Base-by-base conservation (phyloP, 2,888 invertebrate species). In the Torymus tubicola region DNA sequence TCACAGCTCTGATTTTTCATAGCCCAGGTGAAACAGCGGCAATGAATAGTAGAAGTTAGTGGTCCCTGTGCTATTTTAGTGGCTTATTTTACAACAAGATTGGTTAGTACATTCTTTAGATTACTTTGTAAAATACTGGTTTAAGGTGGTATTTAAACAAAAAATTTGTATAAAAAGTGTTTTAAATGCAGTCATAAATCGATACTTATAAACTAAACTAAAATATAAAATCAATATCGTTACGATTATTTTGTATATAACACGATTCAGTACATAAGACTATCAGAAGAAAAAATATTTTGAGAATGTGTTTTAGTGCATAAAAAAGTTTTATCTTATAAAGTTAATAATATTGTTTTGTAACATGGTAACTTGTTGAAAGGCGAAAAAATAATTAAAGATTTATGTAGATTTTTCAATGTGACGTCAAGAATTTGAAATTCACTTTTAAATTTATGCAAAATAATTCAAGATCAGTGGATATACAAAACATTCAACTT, bases 1-100 rank as follows among this genome's bases (percentile, higher is more conserved):
- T 81, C 81, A 79, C 78, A 81, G 79, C 81, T 81, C 75, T 76
- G 21, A 79, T 73, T 79, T 78, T 76, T 67, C 18, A 72, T 73
- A 74, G 55, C 71, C 58, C 16, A 65, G 58, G 58, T 52, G 60
- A 71, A 81, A 14, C 64, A 81, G 60, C 61, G 50, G 21, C 55
- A 67, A 75, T 71, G 71, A 74, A 78, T 67, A 74, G 74, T 58
- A 18, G 4, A 60, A 61, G 55, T 67, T 55, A 50, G 16, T 60
- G 61, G 65, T 72, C 67, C 73, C 72, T 58, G 18, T 50, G 42
- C 10, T 42, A 42, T 8, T 42, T 42, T 42, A 42, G 10, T 42
- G 42, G 42, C 42, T 42, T 42, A 42, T 42, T 42, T 42, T 42
- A 42, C 42, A 42, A 42, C 42, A 42, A 42, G 42, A 42, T 42